Evolutionary conservation across 2,113 vertebrate genomes (phyloP).

Genomic region (Rhynchomys soricoides): DNA sequence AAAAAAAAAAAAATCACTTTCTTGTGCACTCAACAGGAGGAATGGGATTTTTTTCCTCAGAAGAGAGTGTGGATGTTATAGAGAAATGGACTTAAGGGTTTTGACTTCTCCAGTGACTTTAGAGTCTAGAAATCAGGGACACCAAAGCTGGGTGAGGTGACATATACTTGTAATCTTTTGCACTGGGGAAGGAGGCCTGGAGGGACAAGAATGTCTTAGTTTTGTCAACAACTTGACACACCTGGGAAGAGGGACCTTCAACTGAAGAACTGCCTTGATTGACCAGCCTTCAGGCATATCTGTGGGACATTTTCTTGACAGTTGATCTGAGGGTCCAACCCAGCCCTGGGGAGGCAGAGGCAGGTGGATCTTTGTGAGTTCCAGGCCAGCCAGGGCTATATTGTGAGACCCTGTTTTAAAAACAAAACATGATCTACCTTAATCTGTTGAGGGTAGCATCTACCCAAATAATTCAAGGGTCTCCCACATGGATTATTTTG

Average conservation of each 20-base stretch:
- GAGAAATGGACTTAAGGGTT: background rate
- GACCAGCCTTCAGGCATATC: background rate
- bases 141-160: background rate
- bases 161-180: background rate
- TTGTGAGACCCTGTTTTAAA: background rate
- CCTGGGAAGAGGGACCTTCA: background rate
- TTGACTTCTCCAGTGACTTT: background rate
- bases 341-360: background rate
- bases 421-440: background rate
- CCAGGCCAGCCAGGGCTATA: background rate
- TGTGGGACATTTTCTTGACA: too few species aligned
- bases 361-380: background rate
- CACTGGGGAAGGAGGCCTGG: background rate
- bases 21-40: background rate
- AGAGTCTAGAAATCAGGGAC: background rate
- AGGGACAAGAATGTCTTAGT: background rate
- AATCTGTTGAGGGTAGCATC: background rate
- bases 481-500: background rate
- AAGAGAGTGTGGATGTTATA: background rate
- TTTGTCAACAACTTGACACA: background rate
- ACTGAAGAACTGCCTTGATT: background rate
- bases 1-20: constrained; percentile 10
- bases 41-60: background rate
- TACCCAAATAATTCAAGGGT: background rate
- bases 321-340: too few species aligned